Evolutionary conservation across 2,888 invertebrate species (phyloP), one percentile per base, ranked within the genome.

Genomic region (Drosophila affinis): DNA sequence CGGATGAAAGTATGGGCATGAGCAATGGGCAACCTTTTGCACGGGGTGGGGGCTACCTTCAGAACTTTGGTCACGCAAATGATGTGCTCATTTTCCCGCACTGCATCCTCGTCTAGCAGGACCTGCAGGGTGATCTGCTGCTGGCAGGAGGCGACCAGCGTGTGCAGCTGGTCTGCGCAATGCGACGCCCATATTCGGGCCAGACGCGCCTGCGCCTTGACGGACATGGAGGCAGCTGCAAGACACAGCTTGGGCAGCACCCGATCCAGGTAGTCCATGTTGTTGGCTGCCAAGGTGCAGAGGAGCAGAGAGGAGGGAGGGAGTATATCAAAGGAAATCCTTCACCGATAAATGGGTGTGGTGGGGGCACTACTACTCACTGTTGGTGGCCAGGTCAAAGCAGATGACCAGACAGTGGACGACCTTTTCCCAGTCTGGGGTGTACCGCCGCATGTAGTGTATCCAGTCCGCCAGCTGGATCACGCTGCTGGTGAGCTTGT

Each of bases 111-210:
- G 73, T 95, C 94, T 47, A 96, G 95, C 71, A 98, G 95, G 10
- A 98, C 96, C 90, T 96, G 94, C 21, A 98, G 93, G 0, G 98
- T 97, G 76, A 98, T 96, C 51, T 98, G 93, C 90, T 98, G 98
- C 88, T 98, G 98, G 18, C 98, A 93, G 27, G 96, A 95, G 89
- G 96, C 95, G 67, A 97, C 91, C 56, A 97, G 94, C 77, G 94
- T 94, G 27, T 94, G 94, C 52, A 97, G 92, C 60, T 94, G 94
- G 39, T 93, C 93, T 77, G 94, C 94, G 85, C 94, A 94, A 79
- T 95, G 94, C 47, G 93, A 93, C 0, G 97, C 95, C 97, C 97
- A 98, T 14, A 96, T 94, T 1, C 95, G 93, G 0, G 97, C 97
- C 59, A 98, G 91, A 87, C 95, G 95, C 2, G 96, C 97, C 93